These are phyloP conservation scores for Parauchenoglanis punctatus DNA, from an alignment of 2,797 vertebrate species.

Conservation along the genomic window DNA sequence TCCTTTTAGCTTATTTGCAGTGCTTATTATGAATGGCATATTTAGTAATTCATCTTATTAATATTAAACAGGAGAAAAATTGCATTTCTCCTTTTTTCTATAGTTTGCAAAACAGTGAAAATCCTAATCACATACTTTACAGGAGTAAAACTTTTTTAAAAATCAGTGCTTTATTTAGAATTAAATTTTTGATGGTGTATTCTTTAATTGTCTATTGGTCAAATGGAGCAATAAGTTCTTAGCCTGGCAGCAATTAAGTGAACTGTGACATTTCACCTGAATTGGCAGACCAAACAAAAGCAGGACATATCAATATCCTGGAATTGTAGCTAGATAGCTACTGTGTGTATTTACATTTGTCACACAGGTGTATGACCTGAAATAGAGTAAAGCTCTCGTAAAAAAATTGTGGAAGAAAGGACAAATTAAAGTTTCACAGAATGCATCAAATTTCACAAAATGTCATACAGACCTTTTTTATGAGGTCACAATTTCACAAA, in stretches of 20 bases:
- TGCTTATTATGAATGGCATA: background rate
- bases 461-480: background rate
- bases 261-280: background rate
- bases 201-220: background rate
- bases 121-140: background rate
- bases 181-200: background rate
- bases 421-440: background rate
- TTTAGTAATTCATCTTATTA: background rate
- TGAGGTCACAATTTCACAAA: too few species aligned
- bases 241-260: background rate
- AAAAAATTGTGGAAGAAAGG: background rate
- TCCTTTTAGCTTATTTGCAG: background rate
- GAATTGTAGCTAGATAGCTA: background rate
- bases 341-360: background rate
- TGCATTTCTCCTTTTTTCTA: background rate
- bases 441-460: background rate
- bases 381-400: background rate
- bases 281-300: background rate
- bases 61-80: background rate
- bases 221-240: background rate
- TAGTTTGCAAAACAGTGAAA: background rate
- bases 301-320: background rate
- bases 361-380: background rate
- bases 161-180: background rate
- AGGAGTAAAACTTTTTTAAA: background rate